phyloP scores from a whole-genome alignment of 2,888 invertebrate species.

The Pelosia muscerda region DNA sequence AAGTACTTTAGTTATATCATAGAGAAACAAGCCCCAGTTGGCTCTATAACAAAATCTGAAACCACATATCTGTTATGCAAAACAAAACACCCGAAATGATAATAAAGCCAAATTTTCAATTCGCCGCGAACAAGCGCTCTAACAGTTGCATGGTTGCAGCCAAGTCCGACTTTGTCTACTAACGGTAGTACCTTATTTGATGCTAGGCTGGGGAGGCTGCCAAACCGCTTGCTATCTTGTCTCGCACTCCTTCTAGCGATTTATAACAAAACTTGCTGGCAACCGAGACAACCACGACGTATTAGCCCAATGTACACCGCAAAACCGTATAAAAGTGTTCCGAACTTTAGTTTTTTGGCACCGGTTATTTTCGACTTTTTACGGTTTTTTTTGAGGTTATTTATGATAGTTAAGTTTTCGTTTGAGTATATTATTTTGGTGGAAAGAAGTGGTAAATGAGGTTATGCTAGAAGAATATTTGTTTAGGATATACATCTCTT shows the following conservation, averaged over 20 bases:
- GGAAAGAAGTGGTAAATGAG: not conserved
- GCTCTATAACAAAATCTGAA: slow-evolving; percentile 4
- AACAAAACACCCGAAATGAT: slow-evolving; percentile 35
- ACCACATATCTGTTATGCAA: slow-evolving; percentile 8
- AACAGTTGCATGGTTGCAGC: slow-evolving; percentile 31
- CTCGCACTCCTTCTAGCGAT: slow-evolving; percentile 56
- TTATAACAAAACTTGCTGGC: slow-evolving; percentile 67
- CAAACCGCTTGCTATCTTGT: slow-evolving; percentile 50
- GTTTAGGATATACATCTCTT: not conserved
- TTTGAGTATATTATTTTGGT: slow-evolving; percentile 18
- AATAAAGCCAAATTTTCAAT: slow-evolving; percentile 53
- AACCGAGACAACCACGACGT: slow-evolving; percentile 55
- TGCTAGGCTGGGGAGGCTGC: slow-evolving; percentile 40
- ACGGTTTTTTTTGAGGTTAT: slow-evolving; percentile 21
- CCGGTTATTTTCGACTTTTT: slow-evolving; percentile 18
- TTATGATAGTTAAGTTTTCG: slow-evolving; percentile 15
- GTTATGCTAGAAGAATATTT: not conserved
- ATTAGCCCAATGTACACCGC: slow-evolving; percentile 54
- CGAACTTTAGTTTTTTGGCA: slow-evolving; percentile 52
- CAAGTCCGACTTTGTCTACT: slow-evolving; percentile 28
- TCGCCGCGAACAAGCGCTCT: slow-evolving; percentile 35
- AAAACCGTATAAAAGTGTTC: slow-evolving; percentile 54
- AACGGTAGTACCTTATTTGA: slow-evolving; percentile 34
- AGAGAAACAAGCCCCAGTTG: slow-evolving; percentile 5
- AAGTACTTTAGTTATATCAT: no score